phyloP scores from a whole-genome alignment of 1,140 invertebrate species.

The Trachymyrmex cornetzi region DNA sequence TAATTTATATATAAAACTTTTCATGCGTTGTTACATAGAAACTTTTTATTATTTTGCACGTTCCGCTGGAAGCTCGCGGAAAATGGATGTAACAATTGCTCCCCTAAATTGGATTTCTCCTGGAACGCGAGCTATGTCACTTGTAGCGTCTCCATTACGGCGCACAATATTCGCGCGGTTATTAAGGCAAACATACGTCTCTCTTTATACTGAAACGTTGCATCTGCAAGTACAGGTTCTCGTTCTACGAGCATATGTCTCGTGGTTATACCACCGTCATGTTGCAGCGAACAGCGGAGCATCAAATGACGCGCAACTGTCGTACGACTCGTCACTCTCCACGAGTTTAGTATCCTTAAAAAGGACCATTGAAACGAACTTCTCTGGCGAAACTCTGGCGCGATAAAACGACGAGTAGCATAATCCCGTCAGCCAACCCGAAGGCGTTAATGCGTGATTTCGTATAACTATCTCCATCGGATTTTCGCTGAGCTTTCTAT shows the following conservation, averaged over 20 bases:
- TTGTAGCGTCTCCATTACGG: conserved; percentile 55
- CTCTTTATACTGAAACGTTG: conserved; percentile 35
- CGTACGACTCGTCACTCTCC: neutral
- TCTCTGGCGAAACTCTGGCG: conserved; percentile 4
- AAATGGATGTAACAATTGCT: conserved; percentile 27
- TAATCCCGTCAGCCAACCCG: neutral
- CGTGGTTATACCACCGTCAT: neutral
- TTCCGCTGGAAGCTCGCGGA: neutral
- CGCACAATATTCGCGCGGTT: conserved; percentile 35
- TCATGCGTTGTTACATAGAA: neutral
- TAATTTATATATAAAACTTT: conserved; percentile 12
- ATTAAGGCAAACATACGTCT: conserved; percentile 53
- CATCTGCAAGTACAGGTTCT: conserved; percentile 29
- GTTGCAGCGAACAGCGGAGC: neutral
- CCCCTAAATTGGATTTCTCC: conserved; percentile 36
- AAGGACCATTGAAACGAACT: neutral
- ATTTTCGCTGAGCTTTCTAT: neutral
- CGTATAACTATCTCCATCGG: neutral
- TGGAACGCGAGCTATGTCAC: conserved; percentile 30
- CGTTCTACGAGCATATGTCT: neutral
- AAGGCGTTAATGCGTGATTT: conserved; percentile 30
- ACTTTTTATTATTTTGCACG: conserved; percentile 16
- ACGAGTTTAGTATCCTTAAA: neutral
- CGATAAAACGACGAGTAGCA: conserved; percentile 26
- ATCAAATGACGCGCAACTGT: neutral